phyloP scores from a whole-genome alignment of 1,140 invertebrate species.

The Magallana angulata region DNA sequence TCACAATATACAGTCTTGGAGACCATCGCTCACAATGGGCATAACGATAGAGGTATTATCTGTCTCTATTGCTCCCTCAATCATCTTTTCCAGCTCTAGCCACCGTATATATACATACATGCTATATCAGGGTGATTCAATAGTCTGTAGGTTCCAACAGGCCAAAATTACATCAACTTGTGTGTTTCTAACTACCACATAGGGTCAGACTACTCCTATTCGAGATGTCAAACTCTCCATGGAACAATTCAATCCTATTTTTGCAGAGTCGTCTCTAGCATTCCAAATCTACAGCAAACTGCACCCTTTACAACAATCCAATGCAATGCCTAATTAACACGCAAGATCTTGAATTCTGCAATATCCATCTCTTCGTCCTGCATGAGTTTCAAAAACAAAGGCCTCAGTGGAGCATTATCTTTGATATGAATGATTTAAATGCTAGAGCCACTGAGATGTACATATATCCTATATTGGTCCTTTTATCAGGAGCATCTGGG shows the following conservation, averaged over 20 bases:
- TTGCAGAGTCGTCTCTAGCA: too few relatives aligned
- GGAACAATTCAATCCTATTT: too few relatives aligned
- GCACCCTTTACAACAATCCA: too few relatives aligned
- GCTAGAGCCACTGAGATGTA: not conserved
- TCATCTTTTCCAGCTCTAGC: not conserved
- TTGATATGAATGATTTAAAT: conserved; percentile 27
- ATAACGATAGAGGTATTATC: not conserved
- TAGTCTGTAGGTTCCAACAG: too few relatives aligned
- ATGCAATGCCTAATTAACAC: not conserved
- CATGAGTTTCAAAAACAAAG: not conserved
- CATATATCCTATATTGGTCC: conserved; percentile 30
- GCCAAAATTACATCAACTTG: too few relatives aligned
- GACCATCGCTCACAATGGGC: not conserved
- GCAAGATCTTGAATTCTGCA: not conserved
- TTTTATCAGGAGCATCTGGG: not conserved
- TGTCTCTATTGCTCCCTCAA: not conserved
- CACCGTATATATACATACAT: too few relatives aligned
- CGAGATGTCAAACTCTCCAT: too few relatives aligned
- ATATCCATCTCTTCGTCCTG: not conserved
- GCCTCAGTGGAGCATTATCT: not conserved
- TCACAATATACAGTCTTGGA: not conserved
- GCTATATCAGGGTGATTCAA: too few relatives aligned
- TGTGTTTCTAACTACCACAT: too few relatives aligned
- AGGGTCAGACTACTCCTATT: too few relatives aligned
- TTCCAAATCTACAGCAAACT: too few relatives aligned